Base-by-base conservation (phyloP, 2,888 invertebrate genomes). In the Polylopha cassiicola region DNA sequence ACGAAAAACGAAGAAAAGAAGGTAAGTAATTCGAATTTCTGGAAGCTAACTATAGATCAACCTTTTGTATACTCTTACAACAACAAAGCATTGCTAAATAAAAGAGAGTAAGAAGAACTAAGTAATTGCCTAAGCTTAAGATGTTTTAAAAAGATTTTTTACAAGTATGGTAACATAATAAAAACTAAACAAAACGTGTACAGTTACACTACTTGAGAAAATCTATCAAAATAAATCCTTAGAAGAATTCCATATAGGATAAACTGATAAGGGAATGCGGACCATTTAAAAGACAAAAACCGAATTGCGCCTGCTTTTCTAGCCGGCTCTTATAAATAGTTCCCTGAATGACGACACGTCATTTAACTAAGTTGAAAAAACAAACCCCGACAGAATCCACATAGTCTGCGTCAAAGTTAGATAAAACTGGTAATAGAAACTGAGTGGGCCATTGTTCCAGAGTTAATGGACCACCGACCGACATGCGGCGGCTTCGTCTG, bases 391-490 rank as follows among this genome's bases (percentile, higher is more conserved):
- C 71, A 67, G 69, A 74, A 72, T 70, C 73, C 76, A 77, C 77
- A 73, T 79, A 76, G 77, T 72, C 69, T 74, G 72, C 73, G 77
- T 77, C 68, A 78, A 72, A 78, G 63, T 70, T 72, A 75, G 80
- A 80, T 81, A 79, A 80, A 79, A 69, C 65, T 64, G 73, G 73
- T 71, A 78, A 77, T 74, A 79, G 73, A 72, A 71, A 60, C 63
- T 62, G 67, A 79, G 77, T 69, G 72, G 72, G 43, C 78, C 75
- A 80, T 84, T 84, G 82, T 82, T 79, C 74, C 69, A 67, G 45
- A 47, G 57, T 73, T 78, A 79, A 80, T 79, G 82, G 84, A 80
- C 82, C 82, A 81, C 82, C 79, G 75, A 64, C 67, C 61, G 72
- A 66, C 65, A 60, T 55, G 52, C 58, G 56, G 62, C 62, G 73